Base-by-base conservation (phyloP, 2,888 invertebrate genomes). In the Pherbina coryleti region DNA sequence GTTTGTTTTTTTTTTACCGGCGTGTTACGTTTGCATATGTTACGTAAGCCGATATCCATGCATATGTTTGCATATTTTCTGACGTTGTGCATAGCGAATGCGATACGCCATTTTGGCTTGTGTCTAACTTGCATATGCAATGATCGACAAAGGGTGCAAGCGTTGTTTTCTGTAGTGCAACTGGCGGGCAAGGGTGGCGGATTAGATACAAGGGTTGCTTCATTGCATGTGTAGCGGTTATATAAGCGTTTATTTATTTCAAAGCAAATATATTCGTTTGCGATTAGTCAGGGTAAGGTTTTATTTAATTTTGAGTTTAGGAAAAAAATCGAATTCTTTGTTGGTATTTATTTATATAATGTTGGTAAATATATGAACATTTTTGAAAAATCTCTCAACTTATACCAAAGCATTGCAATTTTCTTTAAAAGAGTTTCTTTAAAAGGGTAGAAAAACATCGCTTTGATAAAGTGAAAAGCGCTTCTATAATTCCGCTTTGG, bases 161-260 rank as follows among this genome's bases (percentile, higher is more conserved):
- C 51, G 72, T 49, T 71, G 72, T 62, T 53, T 34, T 17, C 3
- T 19, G n/a, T 22, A 70, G 37, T 34, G 37, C 11, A 19, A 11
- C n/a, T 69, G 51, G 9, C 7, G 5, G 11, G 60, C 37, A 37
- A 79, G 79, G 80, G 80, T 78, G 77, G 60, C 67, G 34, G 73
- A 78, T 81, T 78, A 75, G 67, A 19, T 73, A 79, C 75, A 81
- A 81, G 81, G 82, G 81, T 81, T 80, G 81, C 34, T 70, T 53
- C 22, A 14, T 19, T 11, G 22, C 70, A 28, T 62, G 62, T 28
- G 17, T 28, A 62, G 28, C 22, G 25, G 14, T 25, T 17, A 28
- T 22, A 22, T 28, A 22, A 28, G 22, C 22, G 9, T 17, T 19
- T 55, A 55, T 55, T 55, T 55, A 55, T 19, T 19, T 55, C n/a